Conservation (phyloP, 1,140 invertebrate genomes). For the Eumeta japonica region DNA sequence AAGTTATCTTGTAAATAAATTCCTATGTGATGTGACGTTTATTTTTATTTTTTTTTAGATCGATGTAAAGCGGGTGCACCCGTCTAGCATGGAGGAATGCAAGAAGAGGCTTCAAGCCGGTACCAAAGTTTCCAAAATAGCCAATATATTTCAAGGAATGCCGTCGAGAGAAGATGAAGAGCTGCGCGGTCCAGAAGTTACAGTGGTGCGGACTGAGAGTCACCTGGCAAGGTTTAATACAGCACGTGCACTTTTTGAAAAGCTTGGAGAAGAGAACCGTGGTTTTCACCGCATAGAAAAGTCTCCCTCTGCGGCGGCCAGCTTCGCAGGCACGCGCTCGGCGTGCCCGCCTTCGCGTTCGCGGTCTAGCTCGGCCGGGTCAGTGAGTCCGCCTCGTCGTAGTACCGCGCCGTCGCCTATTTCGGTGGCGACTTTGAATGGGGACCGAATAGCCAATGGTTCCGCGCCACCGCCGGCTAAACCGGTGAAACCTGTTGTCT, state of each 20-base stretch:
- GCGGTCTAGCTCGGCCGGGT: conserved; percentile 62
- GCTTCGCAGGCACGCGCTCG: conserved; percentile 46
- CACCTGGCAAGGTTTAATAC: conserved; percentile 89
- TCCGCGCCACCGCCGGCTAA: conserved; percentile 36
- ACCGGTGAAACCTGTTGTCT: conserved; percentile 55
- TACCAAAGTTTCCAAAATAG: conserved; percentile 86
- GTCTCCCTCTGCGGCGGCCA: conserved; percentile 48
- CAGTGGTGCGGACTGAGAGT: conserved; percentile 82
- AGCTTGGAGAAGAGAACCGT: conserved; percentile 77
- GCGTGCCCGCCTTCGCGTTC: conserved; percentile 29
- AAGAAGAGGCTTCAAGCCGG: conserved; percentile 67
- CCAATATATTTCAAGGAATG: conserved; percentile 80
- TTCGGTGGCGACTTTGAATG: conserved; percentile 42
- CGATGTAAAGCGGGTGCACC: conserved; percentile 47
- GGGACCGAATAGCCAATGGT: conserved; percentile 51
- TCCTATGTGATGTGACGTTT: not conserved
- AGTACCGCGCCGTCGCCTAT: conserved; percentile 43
- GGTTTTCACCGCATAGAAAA: conserved; percentile 52
- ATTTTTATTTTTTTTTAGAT: conserved; percentile 21
- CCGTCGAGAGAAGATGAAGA: conserved; percentile 51
- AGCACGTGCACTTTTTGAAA: conserved; percentile 89
- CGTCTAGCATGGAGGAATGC: conserved; percentile 65
- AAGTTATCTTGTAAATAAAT: too few species aligned
- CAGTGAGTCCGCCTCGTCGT: conserved; percentile 58
- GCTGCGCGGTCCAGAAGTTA: conserved; percentile 61